phyloP scores from a whole-genome alignment of 2,888 invertebrate genomes.

The Aleiodes alternator region DNA sequence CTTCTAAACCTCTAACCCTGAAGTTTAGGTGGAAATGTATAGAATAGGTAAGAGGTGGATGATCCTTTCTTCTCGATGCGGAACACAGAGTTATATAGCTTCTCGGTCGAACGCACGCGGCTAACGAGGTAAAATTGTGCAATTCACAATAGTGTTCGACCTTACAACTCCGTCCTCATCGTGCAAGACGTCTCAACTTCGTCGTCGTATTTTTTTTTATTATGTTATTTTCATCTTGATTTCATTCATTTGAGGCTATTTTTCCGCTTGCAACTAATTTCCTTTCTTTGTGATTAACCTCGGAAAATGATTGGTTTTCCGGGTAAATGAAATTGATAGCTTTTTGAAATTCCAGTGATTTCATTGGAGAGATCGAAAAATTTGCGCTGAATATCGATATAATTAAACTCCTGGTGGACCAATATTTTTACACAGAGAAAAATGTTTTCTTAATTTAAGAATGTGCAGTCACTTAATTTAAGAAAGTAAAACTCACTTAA shows the following conservation, averaged over 20 bases:
- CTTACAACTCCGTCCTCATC: slow-evolving; percentile 32
- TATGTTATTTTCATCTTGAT: not conserved
- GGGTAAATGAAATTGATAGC: too few relatives aligned
- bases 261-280: not conserved
- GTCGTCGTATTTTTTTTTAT: not conserved
- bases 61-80: slow-evolving; percentile 48
- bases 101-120: slow-evolving; percentile 57
- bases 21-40: slow-evolving; percentile 27
- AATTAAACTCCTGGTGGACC: too few relatives aligned
- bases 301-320: too few relatives aligned
- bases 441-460: too few relatives aligned
- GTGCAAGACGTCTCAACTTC: slow-evolving; percentile 22
- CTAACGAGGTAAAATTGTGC: slow-evolving; percentile 31
- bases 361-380: too few relatives aligned
- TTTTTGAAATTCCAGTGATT: too few relatives aligned
- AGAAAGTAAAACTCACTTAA: too few relatives aligned
- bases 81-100: slow-evolving; percentile 57
- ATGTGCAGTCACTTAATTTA: too few relatives aligned
- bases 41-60: slow-evolving; percentile 23
- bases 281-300: not conserved
- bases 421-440: too few relatives aligned
- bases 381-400: too few relatives aligned
- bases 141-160: slow-evolving; percentile 25
- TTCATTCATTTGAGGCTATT: not conserved
- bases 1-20: slow-evolving; percentile 19